Evolutionary conservation across 2,113 vertebrate genomes (phyloP).

Genomic region (Benitochromis conjunctus): DNA sequence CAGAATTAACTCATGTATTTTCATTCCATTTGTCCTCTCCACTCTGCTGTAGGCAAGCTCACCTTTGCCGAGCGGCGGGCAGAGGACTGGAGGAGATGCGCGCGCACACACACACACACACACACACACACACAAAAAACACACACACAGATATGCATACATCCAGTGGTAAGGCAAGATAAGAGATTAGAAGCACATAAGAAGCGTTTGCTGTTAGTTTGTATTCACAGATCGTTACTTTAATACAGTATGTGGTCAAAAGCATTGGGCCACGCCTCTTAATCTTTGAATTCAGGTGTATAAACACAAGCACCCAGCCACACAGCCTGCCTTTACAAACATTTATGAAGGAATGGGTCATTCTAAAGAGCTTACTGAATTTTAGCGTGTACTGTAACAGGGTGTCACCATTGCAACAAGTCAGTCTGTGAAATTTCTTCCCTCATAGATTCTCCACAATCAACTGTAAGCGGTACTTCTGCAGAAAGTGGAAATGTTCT

Average conservation of each 20-base stretch:
- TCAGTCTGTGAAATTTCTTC: background rate
- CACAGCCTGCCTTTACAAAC: background rate
- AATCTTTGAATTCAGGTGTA: background rate
- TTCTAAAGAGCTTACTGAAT: background rate
- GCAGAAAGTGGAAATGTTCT: background rate
- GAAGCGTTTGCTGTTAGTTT: slow-evolving; percentile 33
- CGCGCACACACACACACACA: slow-evolving; percentile 21
- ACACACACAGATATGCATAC: background rate
- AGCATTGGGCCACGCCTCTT: background rate
- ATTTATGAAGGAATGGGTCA: background rate
- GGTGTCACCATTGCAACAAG: rapidly evolving
- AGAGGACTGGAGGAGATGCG: slow-evolving; percentile 79
- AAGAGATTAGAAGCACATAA: slow-evolving; percentile 46
- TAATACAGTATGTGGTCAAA: background rate
- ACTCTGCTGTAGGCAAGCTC: slow-evolving; percentile 47
- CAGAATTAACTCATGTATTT: background rate
- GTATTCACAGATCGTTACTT: background rate
- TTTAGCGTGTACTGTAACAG: background rate
- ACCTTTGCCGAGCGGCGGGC: slow-evolving; percentile 86
- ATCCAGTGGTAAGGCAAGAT: slow-evolving; percentile 19
- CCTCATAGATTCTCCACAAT: rapidly evolving
- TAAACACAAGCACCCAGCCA: background rate
- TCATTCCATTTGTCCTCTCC: background rate
- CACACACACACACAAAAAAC: slow-evolving; percentile 6
- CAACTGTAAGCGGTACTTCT: background rate